Evolutionary conservation across 2,797 vertebrate genomes (phyloP).

Genomic region (Tarsius wallacei): DNA sequence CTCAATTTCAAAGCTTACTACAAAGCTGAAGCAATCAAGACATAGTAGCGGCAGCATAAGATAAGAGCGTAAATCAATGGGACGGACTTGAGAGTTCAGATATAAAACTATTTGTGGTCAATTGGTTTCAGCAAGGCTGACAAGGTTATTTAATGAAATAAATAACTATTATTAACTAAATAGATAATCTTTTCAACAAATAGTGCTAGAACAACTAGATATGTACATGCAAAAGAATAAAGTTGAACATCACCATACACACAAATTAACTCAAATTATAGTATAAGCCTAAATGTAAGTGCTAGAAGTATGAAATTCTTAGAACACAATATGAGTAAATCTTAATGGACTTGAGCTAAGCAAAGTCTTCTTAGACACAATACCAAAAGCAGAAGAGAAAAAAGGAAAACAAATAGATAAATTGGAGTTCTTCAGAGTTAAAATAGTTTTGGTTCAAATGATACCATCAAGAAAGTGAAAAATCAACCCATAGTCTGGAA

Average conservation of each 20-base stretch:
- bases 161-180: not conserved
- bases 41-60: not conserved
- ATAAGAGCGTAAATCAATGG: not conserved
- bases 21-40: not conserved
- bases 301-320: not conserved
- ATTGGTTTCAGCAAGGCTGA: not conserved
- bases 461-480: not conserved
- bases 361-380: constrained; percentile 10
- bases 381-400: not conserved
- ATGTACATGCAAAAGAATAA: not conserved
- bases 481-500: not conserved
- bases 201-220: not conserved
- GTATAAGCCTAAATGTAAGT: not conserved
- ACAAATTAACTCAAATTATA: constrained; percentile 24
- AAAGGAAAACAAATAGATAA: not conserved
- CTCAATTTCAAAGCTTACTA: constrained; percentile 33
- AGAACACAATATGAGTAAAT: constrained; percentile 2
- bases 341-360: not conserved
- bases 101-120: not conserved
- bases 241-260: not conserved
- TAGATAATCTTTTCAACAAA: not conserved
- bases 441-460: not conserved
- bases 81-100: not conserved
- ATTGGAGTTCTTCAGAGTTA: not conserved
- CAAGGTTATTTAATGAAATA: not conserved